phyloP scores from a whole-genome alignment of 2,113 vertebrate genomes.

The Myanophis thanlyinensis region DNA sequence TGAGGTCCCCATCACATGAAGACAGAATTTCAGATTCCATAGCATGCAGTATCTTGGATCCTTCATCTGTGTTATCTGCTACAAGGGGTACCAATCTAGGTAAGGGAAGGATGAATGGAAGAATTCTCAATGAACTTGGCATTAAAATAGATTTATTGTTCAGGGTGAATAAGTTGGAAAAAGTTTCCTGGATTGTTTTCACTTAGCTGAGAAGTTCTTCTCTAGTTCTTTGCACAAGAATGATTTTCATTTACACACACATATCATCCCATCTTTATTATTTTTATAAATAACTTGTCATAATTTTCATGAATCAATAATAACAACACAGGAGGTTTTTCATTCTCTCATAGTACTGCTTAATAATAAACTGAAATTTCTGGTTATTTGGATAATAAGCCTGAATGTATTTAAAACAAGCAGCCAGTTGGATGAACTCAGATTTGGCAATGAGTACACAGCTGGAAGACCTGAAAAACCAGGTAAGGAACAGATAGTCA shows the following conservation, averaged over 20 bases:
- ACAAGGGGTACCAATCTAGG: conserved; percentile 75
- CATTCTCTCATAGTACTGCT: background rate
- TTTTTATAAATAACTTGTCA: background rate
- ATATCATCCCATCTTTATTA: background rate
- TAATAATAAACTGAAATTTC: background rate
- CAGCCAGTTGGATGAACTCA: background rate
- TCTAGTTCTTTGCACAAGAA: background rate
- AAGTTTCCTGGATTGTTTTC: background rate
- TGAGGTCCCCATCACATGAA: conserved; percentile 76
- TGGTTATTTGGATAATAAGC: background rate
- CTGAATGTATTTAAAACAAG: background rate
- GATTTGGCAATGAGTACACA: background rate
- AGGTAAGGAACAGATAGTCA: background rate
- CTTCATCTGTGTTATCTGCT: conserved; percentile 67
- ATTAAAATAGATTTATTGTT: background rate
- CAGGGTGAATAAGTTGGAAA: background rate
- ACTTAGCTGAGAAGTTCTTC: background rate
- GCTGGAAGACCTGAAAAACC: background rate
- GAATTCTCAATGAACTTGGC: background rate
- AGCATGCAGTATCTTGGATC: conserved; percentile 11
- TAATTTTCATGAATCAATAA: background rate
- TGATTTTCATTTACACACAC: background rate
- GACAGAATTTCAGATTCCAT: conserved; percentile 74
- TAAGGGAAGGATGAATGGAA: conserved; percentile 48
- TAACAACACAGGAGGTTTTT: background rate